These are phyloP conservation scores for Protosalanx chinensis DNA, from an alignment of 2,797 vertebrate species.

Conservation along the genomic window DNA sequence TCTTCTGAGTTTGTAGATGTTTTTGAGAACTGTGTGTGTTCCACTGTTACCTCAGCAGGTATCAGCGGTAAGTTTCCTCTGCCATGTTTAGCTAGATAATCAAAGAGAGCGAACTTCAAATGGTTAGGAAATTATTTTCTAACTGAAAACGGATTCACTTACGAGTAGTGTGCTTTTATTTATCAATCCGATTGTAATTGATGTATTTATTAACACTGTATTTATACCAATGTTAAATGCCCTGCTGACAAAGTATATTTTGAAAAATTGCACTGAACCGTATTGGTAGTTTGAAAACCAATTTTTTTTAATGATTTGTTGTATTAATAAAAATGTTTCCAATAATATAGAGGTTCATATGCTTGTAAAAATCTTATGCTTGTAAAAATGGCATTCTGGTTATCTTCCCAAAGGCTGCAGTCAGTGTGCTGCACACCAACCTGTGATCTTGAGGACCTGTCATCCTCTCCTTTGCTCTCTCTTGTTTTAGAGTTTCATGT, in stretches of 20 bases:
- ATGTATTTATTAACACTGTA: constrained; percentile 55
- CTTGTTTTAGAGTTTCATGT: background rate
- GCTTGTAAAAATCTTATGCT: background rate
- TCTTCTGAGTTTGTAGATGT: constrained; percentile 52
- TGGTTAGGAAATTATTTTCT: constrained; percentile 38
- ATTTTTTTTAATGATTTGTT: constrained; percentile 77
- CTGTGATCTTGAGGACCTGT: too few species aligned
- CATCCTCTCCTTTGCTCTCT: background rate
- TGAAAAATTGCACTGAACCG: constrained; percentile 77
- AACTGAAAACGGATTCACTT: constrained; percentile 59
- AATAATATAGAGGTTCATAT: constrained; percentile 34
- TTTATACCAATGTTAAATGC: constrained; percentile 51
- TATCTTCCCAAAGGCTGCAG: too few species aligned
- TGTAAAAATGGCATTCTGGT: too few species aligned
- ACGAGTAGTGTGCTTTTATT: constrained; percentile 27
- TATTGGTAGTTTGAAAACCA: constrained; percentile 62
- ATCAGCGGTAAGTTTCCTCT: constrained; percentile 60
- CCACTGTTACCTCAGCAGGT: constrained; percentile 61
- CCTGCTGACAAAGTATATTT: constrained; percentile 72
- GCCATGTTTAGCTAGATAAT: constrained; percentile 63
- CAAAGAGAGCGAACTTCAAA: constrained; percentile 48
- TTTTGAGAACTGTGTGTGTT: constrained; percentile 51
- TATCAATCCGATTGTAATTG: constrained; percentile 37
- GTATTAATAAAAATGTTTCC: constrained; percentile 71
- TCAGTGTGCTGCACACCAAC: too few species aligned